A percentile compares a stretch with the other conserved stretches of the same genome.
Conservation (phyloP, 2,888 invertebrate species). For the Eilema depressum region DNA sequence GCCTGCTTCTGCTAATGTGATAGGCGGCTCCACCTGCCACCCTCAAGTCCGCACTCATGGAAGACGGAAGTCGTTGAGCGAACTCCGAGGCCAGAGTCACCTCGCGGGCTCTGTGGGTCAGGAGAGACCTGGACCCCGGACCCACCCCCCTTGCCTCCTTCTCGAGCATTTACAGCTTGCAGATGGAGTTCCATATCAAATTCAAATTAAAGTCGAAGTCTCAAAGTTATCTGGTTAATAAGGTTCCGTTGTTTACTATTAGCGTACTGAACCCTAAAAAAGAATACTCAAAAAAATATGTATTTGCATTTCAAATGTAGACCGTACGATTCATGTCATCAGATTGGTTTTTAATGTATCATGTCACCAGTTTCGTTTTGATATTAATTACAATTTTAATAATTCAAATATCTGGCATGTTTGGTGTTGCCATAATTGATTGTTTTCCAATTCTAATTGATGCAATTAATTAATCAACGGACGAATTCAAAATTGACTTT, state of each 20-base stretch:
- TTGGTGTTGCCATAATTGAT: slow-evolving; percentile 18
- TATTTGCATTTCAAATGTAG: slow-evolving; percentile 5
- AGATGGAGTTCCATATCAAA: too few relatives aligned
- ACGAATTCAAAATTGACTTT: slow-evolving; percentile 4
- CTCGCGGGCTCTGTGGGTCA: too few relatives aligned
- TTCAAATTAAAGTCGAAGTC: too few relatives aligned
- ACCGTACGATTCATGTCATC: background rate
- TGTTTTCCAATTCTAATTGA: slow-evolving; percentile 18
- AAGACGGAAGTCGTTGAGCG: too few relatives aligned
- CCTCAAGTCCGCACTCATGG: too few relatives aligned
- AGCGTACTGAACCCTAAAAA: background rate
- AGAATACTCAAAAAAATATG: background rate
- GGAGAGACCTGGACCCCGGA: too few relatives aligned
- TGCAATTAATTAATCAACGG: slow-evolving; percentile 16
- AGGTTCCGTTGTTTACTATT: background rate
- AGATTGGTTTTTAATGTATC: slow-evolving; percentile 5
- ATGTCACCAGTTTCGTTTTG: slow-evolving; percentile 4
- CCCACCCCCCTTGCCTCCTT: too few relatives aligned
- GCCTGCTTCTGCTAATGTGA: too few relatives aligned
- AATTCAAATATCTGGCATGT: slow-evolving; percentile 10
- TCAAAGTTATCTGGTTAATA: too few relatives aligned
- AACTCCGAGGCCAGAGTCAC: too few relatives aligned
- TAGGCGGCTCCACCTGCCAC: too few relatives aligned
- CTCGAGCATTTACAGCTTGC: too few relatives aligned
- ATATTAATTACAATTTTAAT: slow-evolving; percentile 8